phyloP scores from a whole-genome alignment of 2,797 vertebrate genomes.

The Paramormyrops hopkinsi region DNA sequence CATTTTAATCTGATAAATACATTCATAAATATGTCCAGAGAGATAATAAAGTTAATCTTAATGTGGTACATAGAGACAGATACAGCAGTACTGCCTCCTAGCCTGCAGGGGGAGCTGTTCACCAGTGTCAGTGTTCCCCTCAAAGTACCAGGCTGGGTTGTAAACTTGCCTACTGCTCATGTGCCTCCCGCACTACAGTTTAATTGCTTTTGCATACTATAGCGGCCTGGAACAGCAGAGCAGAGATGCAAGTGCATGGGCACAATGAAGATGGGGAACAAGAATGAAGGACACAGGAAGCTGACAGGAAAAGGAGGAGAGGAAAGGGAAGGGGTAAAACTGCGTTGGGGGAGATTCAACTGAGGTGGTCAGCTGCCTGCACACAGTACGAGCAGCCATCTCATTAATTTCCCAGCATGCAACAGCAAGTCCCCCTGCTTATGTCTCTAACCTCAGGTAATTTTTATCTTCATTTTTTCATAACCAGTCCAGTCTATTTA shows the following conservation, averaged over 20 bases:
- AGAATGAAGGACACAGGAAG: constrained; percentile 33
- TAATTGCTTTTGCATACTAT: constrained; percentile 40
- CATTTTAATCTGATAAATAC: neutral
- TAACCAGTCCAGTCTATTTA: constrained; percentile 43
- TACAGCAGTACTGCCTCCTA: neutral
- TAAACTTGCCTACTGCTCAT: constrained; percentile 44
- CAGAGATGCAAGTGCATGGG: constrained; percentile 30
- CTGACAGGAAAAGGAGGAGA: constrained; percentile 28
- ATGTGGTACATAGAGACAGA: neutral
- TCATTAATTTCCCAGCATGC: constrained; percentile 45
- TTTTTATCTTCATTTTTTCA: constrained; percentile 53
- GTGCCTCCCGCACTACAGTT: constrained; percentile 26
- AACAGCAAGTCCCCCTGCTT: constrained; percentile 41
- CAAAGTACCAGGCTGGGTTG: constrained; percentile 25
- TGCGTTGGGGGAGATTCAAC: constrained; percentile 45
- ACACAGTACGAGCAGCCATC: constrained; percentile 59
- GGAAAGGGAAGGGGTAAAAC: constrained; percentile 25
- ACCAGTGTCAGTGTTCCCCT: neutral
- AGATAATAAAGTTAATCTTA: neutral
- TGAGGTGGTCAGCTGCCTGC: constrained; percentile 61
- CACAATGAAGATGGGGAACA: constrained; percentile 26
- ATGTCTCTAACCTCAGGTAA: constrained; percentile 50
- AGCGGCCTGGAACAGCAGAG: constrained; percentile 30
- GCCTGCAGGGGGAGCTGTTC: constrained; percentile 20
- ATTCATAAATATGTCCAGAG: neutral